A percentile compares a stretch with the other conserved stretches of the same genome.
These are phyloP conservation scores for Nematopogon swammerdamellus DNA, from an alignment of 2,888 invertebrate genomes.

Conservation along the genomic window DNA sequence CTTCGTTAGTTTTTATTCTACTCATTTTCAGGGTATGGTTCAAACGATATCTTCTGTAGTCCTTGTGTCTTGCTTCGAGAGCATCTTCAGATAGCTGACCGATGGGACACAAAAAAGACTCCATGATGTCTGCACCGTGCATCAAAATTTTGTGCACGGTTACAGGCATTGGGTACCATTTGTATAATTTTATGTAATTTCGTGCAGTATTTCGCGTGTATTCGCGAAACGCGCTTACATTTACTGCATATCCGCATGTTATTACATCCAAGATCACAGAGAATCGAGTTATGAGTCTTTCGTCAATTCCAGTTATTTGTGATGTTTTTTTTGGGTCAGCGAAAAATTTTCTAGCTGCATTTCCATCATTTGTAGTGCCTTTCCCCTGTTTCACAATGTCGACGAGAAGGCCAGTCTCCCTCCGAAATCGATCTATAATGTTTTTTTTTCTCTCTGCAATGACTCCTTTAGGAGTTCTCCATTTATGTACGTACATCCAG, in stretches of 20 bases:
- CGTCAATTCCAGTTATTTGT: conserved; percentile 4
- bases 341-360: conserved; percentile 8
- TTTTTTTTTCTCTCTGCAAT: too few relatives aligned
- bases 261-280: conserved; percentile 7
- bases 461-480: too few relatives aligned
- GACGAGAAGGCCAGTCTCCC: too few relatives aligned
- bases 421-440: too few relatives aligned
- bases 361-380: conserved; percentile 3
- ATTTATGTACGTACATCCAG: too few relatives aligned
- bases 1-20: too few relatives aligned
- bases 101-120: conserved; percentile 11
- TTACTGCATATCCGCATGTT: conserved; percentile 9
- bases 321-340: conserved; percentile 3
- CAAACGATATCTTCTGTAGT: conserved; percentile 7
- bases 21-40: too few relatives aligned
- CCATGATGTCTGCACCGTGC: conserved; percentile 12
- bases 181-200: conserved; percentile 10
- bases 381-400: too few relatives aligned
- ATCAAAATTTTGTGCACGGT: conserved; percentile 12
- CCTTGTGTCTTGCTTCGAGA: conserved; percentile 13
- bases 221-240: conserved; percentile 8
- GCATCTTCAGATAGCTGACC: conserved; percentile 14
- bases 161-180: conserved; percentile 14
- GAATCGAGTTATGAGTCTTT: conserved; percentile 4
- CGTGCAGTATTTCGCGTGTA: conserved; percentile 10